These are phyloP conservation scores for Silurus meridionalis DNA, from an alignment of 2,113 vertebrate genomes.

Conservation along the genomic window DNA sequence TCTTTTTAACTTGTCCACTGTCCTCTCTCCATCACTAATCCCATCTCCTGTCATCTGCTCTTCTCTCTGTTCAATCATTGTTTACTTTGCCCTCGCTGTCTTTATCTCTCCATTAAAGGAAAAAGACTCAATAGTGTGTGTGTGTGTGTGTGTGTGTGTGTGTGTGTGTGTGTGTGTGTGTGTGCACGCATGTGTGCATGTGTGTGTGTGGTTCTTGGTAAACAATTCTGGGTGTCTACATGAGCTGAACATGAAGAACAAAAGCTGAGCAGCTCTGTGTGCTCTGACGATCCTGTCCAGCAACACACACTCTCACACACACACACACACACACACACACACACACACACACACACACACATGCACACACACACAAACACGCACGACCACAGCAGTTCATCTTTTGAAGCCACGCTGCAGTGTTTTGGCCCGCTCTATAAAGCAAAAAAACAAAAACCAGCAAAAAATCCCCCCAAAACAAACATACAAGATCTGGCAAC, in stretches of 20 bases:
- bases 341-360: conserved; percentile 3
- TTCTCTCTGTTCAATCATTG: background rate
- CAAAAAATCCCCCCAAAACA: conserved; percentile 47
- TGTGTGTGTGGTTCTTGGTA: background rate
- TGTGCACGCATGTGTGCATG: background rate
- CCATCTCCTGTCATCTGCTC: background rate
- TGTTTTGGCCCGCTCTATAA: conserved; percentile 49
- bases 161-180: background rate
- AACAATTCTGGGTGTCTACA: background rate
- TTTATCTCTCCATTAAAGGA: background rate
- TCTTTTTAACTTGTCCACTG: background rate
- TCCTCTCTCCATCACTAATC: background rate
- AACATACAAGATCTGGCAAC: conserved; percentile 39
- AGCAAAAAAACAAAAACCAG: conserved; percentile 50
- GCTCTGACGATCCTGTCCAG: background rate
- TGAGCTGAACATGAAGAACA: background rate
- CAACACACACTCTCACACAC: background rate
- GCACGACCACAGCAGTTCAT: conserved; percentile 16
- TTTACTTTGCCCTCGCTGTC: background rate
- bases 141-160: background rate
- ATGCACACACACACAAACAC: conserved; percentile 4
- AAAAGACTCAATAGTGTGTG: background rate
- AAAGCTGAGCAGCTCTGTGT: background rate
- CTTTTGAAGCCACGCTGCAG: conserved; percentile 61
- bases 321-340: conserved; percentile 14